Evolutionary conservation across 2,888 invertebrate genomes (phyloP).

Genomic region (Galerucella calmariensis): DNA sequence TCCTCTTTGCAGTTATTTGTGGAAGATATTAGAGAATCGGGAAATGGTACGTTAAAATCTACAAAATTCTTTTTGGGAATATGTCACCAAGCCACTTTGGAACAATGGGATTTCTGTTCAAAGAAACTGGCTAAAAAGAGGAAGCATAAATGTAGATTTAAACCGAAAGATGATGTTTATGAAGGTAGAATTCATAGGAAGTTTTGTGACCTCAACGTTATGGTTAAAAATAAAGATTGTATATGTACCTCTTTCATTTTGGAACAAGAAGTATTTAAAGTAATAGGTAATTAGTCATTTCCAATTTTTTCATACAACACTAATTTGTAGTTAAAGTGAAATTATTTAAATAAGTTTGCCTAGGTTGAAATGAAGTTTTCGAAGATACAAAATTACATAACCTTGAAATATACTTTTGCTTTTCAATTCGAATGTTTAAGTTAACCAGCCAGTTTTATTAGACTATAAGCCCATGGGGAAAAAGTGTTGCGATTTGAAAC

Average conservation of each 20-base stretch:
- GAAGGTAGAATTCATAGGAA: constrained; percentile 62
- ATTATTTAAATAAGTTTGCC: too few relatives aligned
- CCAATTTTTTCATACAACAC: neutral
- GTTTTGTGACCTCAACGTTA: constrained; percentile 63
- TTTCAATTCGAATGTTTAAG: too few relatives aligned
- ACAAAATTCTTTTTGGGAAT: constrained; percentile 64
- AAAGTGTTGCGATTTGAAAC: too few relatives aligned
- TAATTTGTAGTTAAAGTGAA: too few relatives aligned
- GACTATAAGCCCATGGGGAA: too few relatives aligned
- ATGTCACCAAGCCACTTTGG: constrained; percentile 61
- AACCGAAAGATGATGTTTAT: constrained; percentile 51
- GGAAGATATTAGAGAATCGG: constrained; percentile 50
- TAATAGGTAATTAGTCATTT: constrained; percentile 56
- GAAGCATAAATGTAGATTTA: constrained; percentile 60
- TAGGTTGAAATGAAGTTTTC: too few relatives aligned
- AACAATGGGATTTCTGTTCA: constrained; percentile 64
- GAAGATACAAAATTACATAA: too few relatives aligned
- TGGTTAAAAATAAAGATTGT: constrained; percentile 53
- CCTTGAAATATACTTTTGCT: too few relatives aligned
- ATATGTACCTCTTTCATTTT: constrained; percentile 51
- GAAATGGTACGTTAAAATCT: constrained; percentile 19
- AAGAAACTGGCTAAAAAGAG: constrained; percentile 55
- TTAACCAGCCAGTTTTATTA: too few relatives aligned
- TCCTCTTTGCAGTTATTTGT: constrained; percentile 55
- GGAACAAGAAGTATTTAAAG: constrained; percentile 58